These are phyloP conservation scores for Malacosoma neustria DNA, from an alignment of 2,888 invertebrate genomes.

Conservation along the genomic window DNA sequence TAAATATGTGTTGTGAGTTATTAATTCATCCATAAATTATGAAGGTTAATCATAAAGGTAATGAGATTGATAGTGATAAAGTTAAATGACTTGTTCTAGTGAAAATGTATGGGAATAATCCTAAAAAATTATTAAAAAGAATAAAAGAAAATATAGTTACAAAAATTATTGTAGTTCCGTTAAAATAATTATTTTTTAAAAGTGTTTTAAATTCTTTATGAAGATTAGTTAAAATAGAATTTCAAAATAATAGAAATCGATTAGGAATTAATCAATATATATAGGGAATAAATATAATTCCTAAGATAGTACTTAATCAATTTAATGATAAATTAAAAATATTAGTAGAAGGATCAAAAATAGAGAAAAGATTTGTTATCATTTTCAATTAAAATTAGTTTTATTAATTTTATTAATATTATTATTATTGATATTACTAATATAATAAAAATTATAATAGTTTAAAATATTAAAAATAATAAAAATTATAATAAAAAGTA, in stretches of 20 bases:
- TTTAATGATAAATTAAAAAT: slow-evolving; percentile 70
- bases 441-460: slow-evolving; percentile 55
- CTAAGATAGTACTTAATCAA: slow-evolving; percentile 74
- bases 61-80: slow-evolving; percentile 72
- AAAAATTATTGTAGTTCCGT: slow-evolving; percentile 72
- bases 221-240: slow-evolving; percentile 52
- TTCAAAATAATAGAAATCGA: slow-evolving; percentile 65
- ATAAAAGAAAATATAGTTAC: slow-evolving; percentile 74
- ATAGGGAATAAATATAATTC: slow-evolving; percentile 64
- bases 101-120: slow-evolving; percentile 82
- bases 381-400: slow-evolving; percentile 69
- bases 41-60: slow-evolving; percentile 78
- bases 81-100: slow-evolving; percentile 79
- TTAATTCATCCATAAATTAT: slow-evolving; percentile 79
- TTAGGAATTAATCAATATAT: slow-evolving; percentile 72
- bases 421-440: slow-evolving; percentile 29
- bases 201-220: slow-evolving; percentile 76
- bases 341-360: slow-evolving; percentile 78
- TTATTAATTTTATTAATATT: slow-evolving; percentile 26
- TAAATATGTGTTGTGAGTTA: slow-evolving; percentile 77
- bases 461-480: slow-evolving; percentile 68
- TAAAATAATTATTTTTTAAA: slow-evolving; percentile 49
- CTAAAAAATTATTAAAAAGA: slow-evolving; percentile 80
- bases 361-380: slow-evolving; percentile 80
- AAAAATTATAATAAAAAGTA: slow-evolving; percentile 50